These are phyloP conservation scores for Chymomyza amoena DNA, from an alignment of 2,888 invertebrate genomes.

Conservation along the genomic window DNA sequence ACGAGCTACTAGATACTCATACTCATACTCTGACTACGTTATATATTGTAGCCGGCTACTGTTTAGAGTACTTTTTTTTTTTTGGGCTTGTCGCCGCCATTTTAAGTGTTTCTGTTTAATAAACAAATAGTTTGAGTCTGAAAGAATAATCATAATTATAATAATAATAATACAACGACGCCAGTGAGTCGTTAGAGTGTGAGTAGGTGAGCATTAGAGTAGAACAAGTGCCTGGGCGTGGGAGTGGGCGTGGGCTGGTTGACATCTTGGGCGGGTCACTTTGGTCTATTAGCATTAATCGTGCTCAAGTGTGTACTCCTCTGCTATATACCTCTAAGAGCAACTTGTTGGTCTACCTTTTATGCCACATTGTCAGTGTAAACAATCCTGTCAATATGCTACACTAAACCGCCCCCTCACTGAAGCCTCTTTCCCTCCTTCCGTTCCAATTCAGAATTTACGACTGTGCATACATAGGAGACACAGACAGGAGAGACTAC, in stretches of 20 bases:
- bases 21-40: conserved; percentile 19
- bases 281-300: conserved; percentile 60
- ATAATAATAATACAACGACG: conserved; percentile 38
- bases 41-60: not conserved
- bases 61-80: not conserved
- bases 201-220: not conserved
- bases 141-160: conserved; percentile 31
- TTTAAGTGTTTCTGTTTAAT: conserved; percentile 65
- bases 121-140: conserved; percentile 51
- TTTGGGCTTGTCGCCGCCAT: conserved; percentile 56
- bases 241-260: not conserved
- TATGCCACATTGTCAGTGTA: conserved; percentile 5
- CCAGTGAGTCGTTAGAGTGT: conserved; percentile 1
- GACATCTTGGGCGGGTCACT: conserved; percentile 34
- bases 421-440: conserved; percentile 3
- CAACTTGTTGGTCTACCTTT: conserved; percentile 11
- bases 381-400: conserved; percentile 19
- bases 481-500: not conserved
- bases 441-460: conserved; percentile 40
- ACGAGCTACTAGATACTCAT: conserved; percentile 21
- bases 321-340: not conserved
- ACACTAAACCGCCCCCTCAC: not conserved
- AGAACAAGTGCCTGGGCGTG: too few species aligned
- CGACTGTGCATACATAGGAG: conserved; percentile 38
- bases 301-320: conserved; percentile 30